Percentiles rank a stretch among this genome's conserved stretches.
These are phyloP conservation scores for Peromyscus eremicus DNA, from an alignment of 2,797 vertebrate genomes.

Conservation along the genomic window DNA sequence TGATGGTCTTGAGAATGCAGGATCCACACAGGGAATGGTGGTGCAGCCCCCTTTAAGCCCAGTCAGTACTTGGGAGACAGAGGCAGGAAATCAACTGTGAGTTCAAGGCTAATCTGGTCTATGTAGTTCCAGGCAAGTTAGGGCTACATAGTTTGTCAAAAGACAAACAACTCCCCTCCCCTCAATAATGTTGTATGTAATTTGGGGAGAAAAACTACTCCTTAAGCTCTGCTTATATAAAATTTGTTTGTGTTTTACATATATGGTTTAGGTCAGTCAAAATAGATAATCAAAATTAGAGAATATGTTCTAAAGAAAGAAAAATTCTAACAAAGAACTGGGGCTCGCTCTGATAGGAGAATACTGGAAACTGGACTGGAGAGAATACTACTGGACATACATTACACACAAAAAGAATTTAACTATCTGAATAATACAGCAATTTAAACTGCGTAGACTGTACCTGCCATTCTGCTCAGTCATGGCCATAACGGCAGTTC, in stretches of 20 bases:
- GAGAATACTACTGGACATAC: neutral
- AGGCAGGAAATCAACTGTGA: neutral
- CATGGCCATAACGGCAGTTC: neutral
- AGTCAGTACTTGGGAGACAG: neutral
- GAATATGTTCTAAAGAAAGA: conserved; percentile 52
- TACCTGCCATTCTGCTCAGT: neutral
- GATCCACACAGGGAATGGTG: neutral
- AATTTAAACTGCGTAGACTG: neutral
- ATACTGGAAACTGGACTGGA: neutral
- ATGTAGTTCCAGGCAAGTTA: neutral
- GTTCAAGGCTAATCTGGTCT: neutral
- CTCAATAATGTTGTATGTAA: neutral
- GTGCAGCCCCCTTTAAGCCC: neutral
- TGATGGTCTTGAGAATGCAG: neutral
- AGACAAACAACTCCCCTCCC: neutral
- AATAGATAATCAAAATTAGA: conserved; percentile 34
- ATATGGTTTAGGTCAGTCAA: conserved; percentile 33
- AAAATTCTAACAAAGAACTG: conserved; percentile 31
- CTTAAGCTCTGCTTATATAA: conserved; percentile 4
- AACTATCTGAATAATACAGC: neutral
- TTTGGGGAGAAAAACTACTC: neutral
- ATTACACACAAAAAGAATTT: neutral
- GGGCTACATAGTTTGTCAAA: neutral
- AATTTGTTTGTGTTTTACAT: conserved; percentile 46
- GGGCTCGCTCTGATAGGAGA: neutral